Base-by-base conservation (phyloP, 2,888 invertebrate species). In the Leptopterna dolabrata region DNA sequence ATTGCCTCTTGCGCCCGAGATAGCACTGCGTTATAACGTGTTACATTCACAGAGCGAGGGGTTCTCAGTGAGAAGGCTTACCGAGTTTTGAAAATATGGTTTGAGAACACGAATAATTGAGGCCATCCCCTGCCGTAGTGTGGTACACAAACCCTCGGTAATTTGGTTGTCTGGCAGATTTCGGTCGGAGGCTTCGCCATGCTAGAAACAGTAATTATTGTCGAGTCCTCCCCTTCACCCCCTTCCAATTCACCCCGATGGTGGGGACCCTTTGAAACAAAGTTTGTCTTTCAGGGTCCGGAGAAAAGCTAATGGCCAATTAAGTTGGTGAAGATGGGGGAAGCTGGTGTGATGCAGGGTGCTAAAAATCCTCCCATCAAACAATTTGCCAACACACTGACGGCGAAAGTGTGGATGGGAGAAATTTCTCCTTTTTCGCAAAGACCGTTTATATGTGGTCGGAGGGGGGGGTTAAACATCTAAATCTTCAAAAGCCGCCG, bases 261-360 rank as follows among this genome's bases (percentile, higher is more conserved):
- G n/a, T n/a, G 51, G 51, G 76, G 29, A 19, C 43, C 78, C 78
- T 78, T 78, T 78, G 78, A 78, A 78, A 78, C 78, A 78, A 78
- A 78, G 19, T 78, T 78, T 78, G 78, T 78, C 78, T 78, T 43
- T 78, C 78, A 78, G 43, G 24, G n/a, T 24, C 45, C n/a, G n/a
- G 45, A 78, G 78, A 78, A 78, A 43, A 78, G 78, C 78, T 78
- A 78, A 78, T 78, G 78, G 78, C 78, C 78, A 78, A 78, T 78
- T 78, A 78, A 45, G 27, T 24, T 45, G 78, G 43, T 11, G 27
- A 1, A 36, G 6, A 7, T 16, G 76, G 76, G 14, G n/a, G n/a
- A 36, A 30, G 13, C 6, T 11, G 36, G 51, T 63, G 63, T 63
- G 63, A 63, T 45, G 78, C 78, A 45, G 27, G 45, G 78, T 45